Base-by-base conservation (phyloP, 2,113 vertebrate genomes). In the Colius striatus region DNA sequence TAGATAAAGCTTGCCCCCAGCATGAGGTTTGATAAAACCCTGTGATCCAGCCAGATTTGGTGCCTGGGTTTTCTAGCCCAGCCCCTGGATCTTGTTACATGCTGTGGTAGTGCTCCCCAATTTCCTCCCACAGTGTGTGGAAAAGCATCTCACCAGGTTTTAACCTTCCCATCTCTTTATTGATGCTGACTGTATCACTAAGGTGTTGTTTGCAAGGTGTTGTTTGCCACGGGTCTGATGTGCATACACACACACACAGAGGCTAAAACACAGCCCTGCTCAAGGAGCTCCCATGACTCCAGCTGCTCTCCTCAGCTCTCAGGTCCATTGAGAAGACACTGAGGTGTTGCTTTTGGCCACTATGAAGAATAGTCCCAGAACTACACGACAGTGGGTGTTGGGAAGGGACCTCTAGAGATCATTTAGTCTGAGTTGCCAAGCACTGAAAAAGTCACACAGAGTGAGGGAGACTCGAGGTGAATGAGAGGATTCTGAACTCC, bases 161-260 rank as follows among this genome's bases (percentile, higher is more conserved):
- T 79, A 21, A 62, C 66, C 76, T 87, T 30, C 34, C 9, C 1
- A 0, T 7, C 17, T 72, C 65, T 77, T 66, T 66, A 38, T 54
- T 45, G 25, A 19, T 29, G 21, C 10, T 77, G 63, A 45, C 26
- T 38, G 26, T 22, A 68, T 60, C 10, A 1, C 36, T 43, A 34
- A 43, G 11, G 21, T n/a, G 41, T 11, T 57, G 38, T 86, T 41
- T 90, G 78, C 47, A 34, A 43, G 11, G 21, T n/a, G 41, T 11
- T 57, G 38, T 86, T 41, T 90, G 78, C 47, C 6, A 9, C 2
- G 41, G 30, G 32, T 50, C 27, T 29, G 36, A 10, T 36, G 9
- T 58, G 25, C 51, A 29, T 0, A 0, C 20, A 54, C 6, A 62
- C 11, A 50, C 15, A 47, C 5, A 58, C 4, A 41, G 9, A 32